Conservation (phyloP, 1,140 invertebrate species). For the Rhizoglyphus robini region DNA sequence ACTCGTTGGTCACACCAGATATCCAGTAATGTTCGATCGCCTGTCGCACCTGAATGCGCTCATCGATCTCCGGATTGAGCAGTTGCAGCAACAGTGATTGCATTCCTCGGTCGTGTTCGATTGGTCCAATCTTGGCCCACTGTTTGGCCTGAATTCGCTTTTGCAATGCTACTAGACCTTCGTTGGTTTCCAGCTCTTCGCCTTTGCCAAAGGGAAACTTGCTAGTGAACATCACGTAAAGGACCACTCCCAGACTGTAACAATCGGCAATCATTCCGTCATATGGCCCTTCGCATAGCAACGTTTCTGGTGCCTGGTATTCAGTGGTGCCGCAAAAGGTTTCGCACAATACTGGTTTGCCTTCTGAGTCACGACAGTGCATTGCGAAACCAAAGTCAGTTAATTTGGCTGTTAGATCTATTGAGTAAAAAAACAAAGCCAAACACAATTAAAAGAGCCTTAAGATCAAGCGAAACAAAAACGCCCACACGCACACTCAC, state of each 20-base stretch:
- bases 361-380: background rate
- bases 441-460: background rate
- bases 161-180: background rate
- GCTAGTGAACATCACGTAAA: background rate
- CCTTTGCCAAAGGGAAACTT: conserved; percentile 4
- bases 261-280: background rate
- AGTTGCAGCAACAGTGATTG: background rate
- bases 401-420: conserved; percentile 15
- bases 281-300: background rate
- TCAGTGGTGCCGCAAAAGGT: conserved; percentile 11
- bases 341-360: background rate
- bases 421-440: background rate
- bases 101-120: background rate
- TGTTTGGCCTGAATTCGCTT: background rate
- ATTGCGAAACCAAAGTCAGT: conserved; percentile 21
- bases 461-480: too few relatives aligned
- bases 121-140: background rate
- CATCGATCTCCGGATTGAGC: conserved; percentile 11
- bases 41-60: background rate
- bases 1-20: too few relatives aligned
- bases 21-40: background rate
- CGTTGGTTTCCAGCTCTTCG: background rate
- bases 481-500: too few relatives aligned
- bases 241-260: background rate
- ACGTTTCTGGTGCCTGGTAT: conserved; percentile 16